Conservation (phyloP, 1,140 invertebrate species). For the Periplaneta americana region DNA sequence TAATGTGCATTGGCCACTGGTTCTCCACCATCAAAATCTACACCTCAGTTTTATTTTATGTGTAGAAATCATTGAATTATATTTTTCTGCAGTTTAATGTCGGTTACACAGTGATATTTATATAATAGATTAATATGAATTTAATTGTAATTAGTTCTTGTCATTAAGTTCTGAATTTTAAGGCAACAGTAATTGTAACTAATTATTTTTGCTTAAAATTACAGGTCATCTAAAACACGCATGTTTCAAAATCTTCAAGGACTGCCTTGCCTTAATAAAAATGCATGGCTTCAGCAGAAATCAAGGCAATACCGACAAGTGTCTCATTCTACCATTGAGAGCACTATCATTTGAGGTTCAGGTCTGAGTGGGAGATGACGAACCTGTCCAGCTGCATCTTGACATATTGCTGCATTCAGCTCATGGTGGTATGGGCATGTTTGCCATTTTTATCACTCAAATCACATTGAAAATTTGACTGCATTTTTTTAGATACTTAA, state of each 20-base stretch:
- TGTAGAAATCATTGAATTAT: too few relatives aligned
- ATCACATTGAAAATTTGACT: neutral
- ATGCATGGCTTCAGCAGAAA: neutral
- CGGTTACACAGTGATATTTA: too few relatives aligned
- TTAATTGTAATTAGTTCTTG: too few relatives aligned
- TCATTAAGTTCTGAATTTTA: too few relatives aligned
- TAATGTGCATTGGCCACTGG: too few relatives aligned
- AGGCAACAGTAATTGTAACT: too few relatives aligned
- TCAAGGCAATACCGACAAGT: conserved; percentile 4
- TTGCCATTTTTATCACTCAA: neutral
- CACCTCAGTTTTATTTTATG: too few relatives aligned
- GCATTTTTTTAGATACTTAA: neutral
- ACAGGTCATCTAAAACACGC: conserved; percentile 30
- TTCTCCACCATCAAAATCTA: too few relatives aligned
- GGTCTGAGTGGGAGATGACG: neutral
- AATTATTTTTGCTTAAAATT: conserved; percentile 4
- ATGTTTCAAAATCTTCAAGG: conserved; percentile 33
- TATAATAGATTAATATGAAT: too few relatives aligned
- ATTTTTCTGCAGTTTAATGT: too few relatives aligned
- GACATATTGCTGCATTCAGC: too few relatives aligned
- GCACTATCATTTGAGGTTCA: conserved; percentile 4
- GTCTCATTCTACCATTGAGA: neutral
- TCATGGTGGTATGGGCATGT: neutral
- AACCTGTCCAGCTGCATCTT: neutral
- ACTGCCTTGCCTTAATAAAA: neutral